Percentiles rank a stretch among this genome's conserved stretches.
phyloP scores from a whole-genome alignment of 2,888 invertebrate species.

The Lasioglossum villosulum region DNA sequence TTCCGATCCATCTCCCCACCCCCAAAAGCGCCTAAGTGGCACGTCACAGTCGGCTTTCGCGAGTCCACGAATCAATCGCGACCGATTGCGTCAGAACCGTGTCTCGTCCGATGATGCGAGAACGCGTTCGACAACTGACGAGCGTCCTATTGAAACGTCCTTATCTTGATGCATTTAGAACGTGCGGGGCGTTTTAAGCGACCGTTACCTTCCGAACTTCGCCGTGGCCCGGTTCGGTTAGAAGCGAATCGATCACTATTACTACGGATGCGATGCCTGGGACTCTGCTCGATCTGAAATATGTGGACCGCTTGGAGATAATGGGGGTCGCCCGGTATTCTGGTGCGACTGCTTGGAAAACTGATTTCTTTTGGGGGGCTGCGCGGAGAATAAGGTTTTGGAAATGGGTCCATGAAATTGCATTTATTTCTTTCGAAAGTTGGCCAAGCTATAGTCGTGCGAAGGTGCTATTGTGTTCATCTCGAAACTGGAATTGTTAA shows the following conservation, averaged over 20 bases:
- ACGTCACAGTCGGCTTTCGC: conserved; percentile 40
- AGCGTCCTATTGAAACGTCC: conserved; percentile 15
- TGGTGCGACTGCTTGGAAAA: background rate
- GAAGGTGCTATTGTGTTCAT: background rate
- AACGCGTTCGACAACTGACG: background rate
- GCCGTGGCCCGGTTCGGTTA: background rate
- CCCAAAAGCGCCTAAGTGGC: conserved; percentile 3
- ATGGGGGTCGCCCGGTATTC: background rate
- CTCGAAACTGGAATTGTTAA: background rate
- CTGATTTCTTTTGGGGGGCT: background rate
- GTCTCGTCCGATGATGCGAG: background rate
- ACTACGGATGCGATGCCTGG: background rate
- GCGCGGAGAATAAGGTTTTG: background rate
- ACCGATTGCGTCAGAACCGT: conserved; percentile 25
- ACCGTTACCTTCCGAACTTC: background rate
- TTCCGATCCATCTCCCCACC: background rate
- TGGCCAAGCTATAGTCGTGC: background rate
- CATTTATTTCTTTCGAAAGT: background rate
- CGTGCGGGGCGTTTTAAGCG: background rate
- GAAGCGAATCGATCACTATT: background rate
- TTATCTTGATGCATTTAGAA: background rate
- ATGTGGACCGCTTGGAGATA: background rate
- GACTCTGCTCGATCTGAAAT: background rate
- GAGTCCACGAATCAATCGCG: conserved; percentile 51
- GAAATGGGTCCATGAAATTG: background rate